phyloP scores from a whole-genome alignment of 92 coral and sea anemone genomes.

The Micromussa lordhowensis region DNA sequence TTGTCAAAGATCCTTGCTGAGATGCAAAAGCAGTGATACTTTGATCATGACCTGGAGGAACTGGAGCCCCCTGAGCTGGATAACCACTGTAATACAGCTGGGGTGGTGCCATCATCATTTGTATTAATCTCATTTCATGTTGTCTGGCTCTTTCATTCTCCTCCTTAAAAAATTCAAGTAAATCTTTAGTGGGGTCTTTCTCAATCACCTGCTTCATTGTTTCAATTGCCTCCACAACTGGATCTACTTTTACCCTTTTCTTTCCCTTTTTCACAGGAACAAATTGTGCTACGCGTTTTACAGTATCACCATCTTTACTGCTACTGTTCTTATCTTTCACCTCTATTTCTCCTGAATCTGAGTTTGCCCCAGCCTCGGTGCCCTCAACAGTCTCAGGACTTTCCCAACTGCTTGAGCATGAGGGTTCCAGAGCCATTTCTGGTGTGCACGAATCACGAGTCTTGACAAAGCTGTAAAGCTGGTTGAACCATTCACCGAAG shows the following conservation, averaged over 20 bases:
- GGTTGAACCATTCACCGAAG: slow-evolving; percentile 60
- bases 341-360: neutral
- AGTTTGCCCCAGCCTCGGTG: slow-evolving; percentile 38
- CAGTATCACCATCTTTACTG: too few species aligned
- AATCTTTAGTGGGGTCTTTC: slow-evolving; percentile 29
- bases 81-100: slow-evolving; percentile 41
- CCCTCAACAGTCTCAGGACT: slow-evolving; percentile 34
- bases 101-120: slow-evolving; percentile 56
- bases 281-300: too few species aligned
- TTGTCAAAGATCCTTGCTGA: slow-evolving; percentile 34
- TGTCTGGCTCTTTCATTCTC: slow-evolving; percentile 46
- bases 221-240: too few species aligned
- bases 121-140: slow-evolving; percentile 44
- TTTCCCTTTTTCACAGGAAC: too few species aligned
- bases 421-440: slow-evolving; percentile 63
- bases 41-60: slow-evolving; percentile 53
- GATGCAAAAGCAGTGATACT: slow-evolving; percentile 41
- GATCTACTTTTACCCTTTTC: too few species aligned
- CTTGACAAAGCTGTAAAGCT: slow-evolving; percentile 56
- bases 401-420: slow-evolving; percentile 45
- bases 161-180: slow-evolving; percentile 44
- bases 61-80: slow-evolving; percentile 32
- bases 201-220: too few species aligned
- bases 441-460: slow-evolving; percentile 59
- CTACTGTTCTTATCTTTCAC: too few species aligned